Evolutionary conservation across 2,113 vertebrate species (phyloP).

Genomic region (Phyllostomus discolor): DNA sequence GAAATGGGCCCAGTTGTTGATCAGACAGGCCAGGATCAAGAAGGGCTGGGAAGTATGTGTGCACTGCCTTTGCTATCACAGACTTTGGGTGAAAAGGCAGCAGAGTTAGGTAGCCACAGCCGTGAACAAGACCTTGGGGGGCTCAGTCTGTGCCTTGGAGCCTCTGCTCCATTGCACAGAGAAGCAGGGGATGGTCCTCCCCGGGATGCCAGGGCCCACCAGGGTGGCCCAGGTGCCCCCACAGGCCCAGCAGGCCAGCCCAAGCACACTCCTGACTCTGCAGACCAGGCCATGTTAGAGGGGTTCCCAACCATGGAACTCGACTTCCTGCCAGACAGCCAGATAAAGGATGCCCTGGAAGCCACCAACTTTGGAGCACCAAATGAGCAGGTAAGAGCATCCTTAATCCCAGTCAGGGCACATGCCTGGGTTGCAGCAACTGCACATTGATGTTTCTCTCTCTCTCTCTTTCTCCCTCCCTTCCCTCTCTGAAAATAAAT

Average conservation of each 20-base stretch:
- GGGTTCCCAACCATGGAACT: slow-evolving; percentile 28
- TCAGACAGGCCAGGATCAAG: background rate
- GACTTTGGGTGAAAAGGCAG: background rate
- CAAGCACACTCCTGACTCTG: background rate
- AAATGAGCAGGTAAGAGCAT: slow-evolving; percentile 58
- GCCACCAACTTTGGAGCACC: background rate
- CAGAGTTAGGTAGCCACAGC: background rate
- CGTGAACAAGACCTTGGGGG: background rate
- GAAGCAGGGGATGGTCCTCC: background rate
- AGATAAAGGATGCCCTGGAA: slow-evolving; percentile 47
- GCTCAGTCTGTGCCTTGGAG: background rate
- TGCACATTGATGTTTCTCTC: no score
- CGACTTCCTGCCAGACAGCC: slow-evolving; percentile 66
- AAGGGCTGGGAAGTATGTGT: background rate
- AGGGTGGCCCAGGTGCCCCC: background rate
- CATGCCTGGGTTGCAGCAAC: no score
- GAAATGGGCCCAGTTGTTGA: background rate
- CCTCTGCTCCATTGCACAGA: background rate
- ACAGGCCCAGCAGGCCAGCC: background rate
- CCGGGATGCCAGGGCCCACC: background rate
- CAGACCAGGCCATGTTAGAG: background rate
- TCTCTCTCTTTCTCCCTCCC: no score
- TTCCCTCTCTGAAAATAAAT: no score
- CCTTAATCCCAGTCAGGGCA: background rate
- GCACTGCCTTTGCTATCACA: background rate